Evolutionary conservation across 2,797 vertebrate genomes (phyloP).

Genomic region (Sciurus carolinensis): DNA sequence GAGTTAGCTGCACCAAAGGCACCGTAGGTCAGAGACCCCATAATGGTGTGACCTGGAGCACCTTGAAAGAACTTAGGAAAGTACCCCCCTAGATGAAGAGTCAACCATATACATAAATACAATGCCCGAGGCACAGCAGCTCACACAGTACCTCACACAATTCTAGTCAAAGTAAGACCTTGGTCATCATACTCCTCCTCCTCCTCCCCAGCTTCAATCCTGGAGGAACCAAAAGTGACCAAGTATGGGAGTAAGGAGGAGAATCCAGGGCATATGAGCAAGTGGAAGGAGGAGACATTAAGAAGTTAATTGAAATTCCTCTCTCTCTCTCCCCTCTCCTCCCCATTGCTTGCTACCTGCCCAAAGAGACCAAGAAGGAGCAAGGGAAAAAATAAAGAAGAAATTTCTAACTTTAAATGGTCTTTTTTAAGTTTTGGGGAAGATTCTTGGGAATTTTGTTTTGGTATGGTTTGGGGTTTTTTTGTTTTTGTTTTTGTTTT

Average conservation of each 20-base stretch:
- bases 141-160: background rate
- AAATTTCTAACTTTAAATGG: background rate
- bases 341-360: background rate
- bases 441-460: background rate
- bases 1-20: background rate
- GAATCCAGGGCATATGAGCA: background rate
- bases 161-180: background rate
- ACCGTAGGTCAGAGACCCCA: background rate
- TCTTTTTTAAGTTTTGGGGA: background rate
- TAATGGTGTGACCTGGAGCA: background rate
- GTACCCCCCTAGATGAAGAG: background rate
- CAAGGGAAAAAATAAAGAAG: background rate
- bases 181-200: background rate
- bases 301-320: background rate
- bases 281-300: too few species aligned
- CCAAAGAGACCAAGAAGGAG: background rate
- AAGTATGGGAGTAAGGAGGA: background rate
- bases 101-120: background rate
- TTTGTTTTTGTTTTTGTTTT: background rate
- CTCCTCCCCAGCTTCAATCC: background rate
- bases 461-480: background rate
- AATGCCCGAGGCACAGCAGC: too few species aligned
- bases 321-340: background rate
- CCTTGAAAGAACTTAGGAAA: background rate
- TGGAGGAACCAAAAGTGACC: background rate